A percentile compares a stretch with the other conserved stretches of the same genome.
Conservation (phyloP, 2,888 invertebrate species). For the Chrysopilus asiliformis region DNA sequence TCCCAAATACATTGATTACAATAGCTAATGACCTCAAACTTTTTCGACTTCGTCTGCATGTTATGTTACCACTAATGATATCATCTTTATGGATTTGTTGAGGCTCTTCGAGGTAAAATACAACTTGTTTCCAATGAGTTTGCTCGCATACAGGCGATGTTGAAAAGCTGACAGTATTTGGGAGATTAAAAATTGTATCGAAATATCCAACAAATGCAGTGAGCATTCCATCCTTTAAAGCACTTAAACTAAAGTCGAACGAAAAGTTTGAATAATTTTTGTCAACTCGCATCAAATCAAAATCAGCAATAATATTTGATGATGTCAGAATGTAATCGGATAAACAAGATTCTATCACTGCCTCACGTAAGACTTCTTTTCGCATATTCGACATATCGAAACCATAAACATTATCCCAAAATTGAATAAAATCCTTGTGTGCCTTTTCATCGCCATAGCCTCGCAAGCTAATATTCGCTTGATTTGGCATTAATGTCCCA, state of each 20-base stretch:
- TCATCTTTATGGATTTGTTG: constrained; percentile 56
- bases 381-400: constrained; percentile 89
- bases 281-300: constrained; percentile 64
- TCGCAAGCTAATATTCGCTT: constrained; percentile 66
- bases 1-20: constrained; percentile 49
- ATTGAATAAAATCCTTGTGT: constrained; percentile 59
- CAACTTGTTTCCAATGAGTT: constrained; percentile 77
- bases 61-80: constrained; percentile 49
- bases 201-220: constrained; percentile 85
- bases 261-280: constrained; percentile 58
- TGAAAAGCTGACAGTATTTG: constrained; percentile 46
- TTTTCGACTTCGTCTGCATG: constrained; percentile 56
- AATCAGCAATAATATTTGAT: constrained; percentile 48
- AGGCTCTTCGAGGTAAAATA: constrained; percentile 64
- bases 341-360: constrained; percentile 49
- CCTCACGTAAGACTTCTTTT: constrained; percentile 66
- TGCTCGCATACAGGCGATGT: constrained; percentile 51
- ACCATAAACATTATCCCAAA: constrained; percentile 90
- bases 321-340: constrained; percentile 51
- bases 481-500: constrained; percentile 71
- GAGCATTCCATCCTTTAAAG: constrained; percentile 50
- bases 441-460: constrained; percentile 66
- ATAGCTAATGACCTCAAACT: constrained; percentile 63
- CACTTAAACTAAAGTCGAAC: constrained; percentile 51
- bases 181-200: constrained; percentile 69